Base-by-base conservation (phyloP, 2,888 invertebrate species). In the Lymantria dispar region DNA sequence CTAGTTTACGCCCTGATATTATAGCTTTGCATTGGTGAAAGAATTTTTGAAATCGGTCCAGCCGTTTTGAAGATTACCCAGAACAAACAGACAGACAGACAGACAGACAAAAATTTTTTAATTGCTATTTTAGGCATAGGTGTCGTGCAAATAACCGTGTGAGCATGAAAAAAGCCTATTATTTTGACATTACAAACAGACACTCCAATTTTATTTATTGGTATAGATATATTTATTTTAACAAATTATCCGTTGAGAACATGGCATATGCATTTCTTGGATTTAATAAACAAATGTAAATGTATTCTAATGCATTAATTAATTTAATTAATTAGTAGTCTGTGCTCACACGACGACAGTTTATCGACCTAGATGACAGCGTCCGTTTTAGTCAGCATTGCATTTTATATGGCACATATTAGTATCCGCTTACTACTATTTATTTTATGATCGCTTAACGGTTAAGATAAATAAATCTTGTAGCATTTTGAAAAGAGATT, bases 351-450 rank as follows among this genome's bases (percentile, higher is more conserved):
- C 45, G 37, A 14, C n/a, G 38, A 52, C 52, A 38, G 52, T 52
- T 42, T 39, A 38, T 43, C 33, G 52, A 52, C 52, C 52, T 52
- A 38, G 42, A 52, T 48, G 48, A 45, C 48, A 39, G 31, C 7
- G 30, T 49, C 41, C 43, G 39, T 49, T 36, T 33, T 40, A 50
- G 53, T 54, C 40, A 43, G 13, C 36, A 43, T 22, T 48, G 48
- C 50, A 51, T 48, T 43, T 29, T 22, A 60, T 50, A 48, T 8
- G 7, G 22, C 11, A 45, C 12, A 22, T 45, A 45, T 38, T 29
- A 8, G 45, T 38, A 38, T 45, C 45, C 45, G 38, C 12, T 13
- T 45, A 29, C 22, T 45, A 7, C 22, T 9, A 14, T 45, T 37
- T 8, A 14, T 14, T 43, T 38, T 45, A 45, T 45, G 22, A 11